These are phyloP conservation scores for Cyanocitta stelleri DNA, from an alignment of 2,113 vertebrate genomes.

Conservation along the genomic window DNA sequence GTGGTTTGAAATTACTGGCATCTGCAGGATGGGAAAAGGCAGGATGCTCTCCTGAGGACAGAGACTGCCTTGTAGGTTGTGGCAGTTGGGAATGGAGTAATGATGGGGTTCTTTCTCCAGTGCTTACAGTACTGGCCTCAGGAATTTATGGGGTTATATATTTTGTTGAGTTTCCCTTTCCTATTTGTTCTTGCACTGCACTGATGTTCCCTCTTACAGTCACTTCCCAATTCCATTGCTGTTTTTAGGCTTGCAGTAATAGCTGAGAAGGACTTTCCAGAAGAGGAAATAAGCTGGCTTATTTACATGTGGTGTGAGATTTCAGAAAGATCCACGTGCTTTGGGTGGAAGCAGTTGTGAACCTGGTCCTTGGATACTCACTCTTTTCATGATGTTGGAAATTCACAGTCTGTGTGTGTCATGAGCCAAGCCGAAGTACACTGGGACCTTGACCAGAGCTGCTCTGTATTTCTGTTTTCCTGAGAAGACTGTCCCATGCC, in stretches of 20 bases:
- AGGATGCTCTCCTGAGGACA: background rate
- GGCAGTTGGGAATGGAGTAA: background rate
- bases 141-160: background rate
- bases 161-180: background rate
- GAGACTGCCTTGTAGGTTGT: background rate
- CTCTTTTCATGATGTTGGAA: background rate
- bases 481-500: background rate
- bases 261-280: background rate
- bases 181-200: background rate
- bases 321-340: background rate
- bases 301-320: background rate
- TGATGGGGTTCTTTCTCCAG: background rate
- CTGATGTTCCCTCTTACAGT: background rate
- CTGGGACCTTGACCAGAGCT: background rate
- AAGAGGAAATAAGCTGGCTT: background rate
- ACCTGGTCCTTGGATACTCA: background rate
- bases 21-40: background rate
- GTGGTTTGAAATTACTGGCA: background rate
- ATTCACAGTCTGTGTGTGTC: background rate
- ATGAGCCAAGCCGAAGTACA: background rate
- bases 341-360: constrained; percentile 3
- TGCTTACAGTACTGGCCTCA: background rate
- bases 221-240: background rate
- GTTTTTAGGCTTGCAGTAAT: background rate
- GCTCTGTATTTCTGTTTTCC: background rate